phyloP scores from a whole-genome alignment of 2,888 invertebrate species.

The Heterodera filipjevi region DNA sequence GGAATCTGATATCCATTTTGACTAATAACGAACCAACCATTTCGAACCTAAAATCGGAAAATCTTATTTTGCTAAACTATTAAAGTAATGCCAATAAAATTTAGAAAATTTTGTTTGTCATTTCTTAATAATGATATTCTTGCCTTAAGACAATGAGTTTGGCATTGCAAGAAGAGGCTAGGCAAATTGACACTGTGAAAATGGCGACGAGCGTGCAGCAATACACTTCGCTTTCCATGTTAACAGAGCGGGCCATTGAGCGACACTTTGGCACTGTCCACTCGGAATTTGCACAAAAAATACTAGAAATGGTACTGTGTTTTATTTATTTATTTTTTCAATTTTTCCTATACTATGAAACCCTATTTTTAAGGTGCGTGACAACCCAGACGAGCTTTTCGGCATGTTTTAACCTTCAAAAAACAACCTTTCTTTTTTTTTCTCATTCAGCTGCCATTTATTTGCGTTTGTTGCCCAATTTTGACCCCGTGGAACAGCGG shows the following conservation, averaged over 20 bases:
- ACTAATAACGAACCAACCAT: too few relatives aligned
- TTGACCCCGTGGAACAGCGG: neutral
- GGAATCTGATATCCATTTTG: too few relatives aligned
- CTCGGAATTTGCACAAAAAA: slow-evolving; percentile 5
- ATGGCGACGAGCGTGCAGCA: neutral
- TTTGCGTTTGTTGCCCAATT: slow-evolving; percentile 1
- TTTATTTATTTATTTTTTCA: neutral
- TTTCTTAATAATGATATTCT: neutral
- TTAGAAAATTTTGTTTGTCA: too few relatives aligned
- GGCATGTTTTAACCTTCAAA: neutral
- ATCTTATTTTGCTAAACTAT: too few relatives aligned
- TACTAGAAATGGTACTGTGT: neutral
- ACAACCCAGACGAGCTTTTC: neutral
- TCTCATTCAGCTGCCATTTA: neutral
- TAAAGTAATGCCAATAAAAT: too few relatives aligned
- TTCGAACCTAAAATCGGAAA: neutral
- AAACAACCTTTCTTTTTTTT: neutral
- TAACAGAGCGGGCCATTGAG: neutral
- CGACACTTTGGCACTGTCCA: neutral
- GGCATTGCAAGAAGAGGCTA: slow-evolving; percentile 12
- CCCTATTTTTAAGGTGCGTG: neutral
- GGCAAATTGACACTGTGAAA: neutral
- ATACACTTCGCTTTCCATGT: neutral
- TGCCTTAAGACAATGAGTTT: neutral
- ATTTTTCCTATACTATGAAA: neutral